Percentiles rank a stretch among this genome's conserved stretches.
phyloP scores from a whole-genome alignment of 2,797 vertebrate species.

The Smutsia temminckii region DNA sequence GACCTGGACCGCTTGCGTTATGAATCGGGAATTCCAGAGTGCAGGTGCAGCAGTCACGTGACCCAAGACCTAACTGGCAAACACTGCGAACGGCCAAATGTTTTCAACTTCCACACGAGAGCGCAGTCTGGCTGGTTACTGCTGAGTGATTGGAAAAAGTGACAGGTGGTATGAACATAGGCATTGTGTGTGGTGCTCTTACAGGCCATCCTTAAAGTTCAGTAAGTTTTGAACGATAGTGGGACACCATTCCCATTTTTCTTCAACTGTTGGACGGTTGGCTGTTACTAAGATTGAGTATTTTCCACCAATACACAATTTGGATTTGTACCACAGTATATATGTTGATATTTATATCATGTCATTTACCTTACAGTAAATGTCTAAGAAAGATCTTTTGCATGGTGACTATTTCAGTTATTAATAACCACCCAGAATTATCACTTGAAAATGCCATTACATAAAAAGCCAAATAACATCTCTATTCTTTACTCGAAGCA shows the following conservation, averaged over 20 bases:
- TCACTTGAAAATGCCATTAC: not conserved
- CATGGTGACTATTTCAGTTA: not conserved
- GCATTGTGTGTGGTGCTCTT: accelerated
- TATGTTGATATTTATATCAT: not conserved
- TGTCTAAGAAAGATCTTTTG: not conserved
- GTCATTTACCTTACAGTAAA: not conserved
- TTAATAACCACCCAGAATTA: conserved; percentile 17
- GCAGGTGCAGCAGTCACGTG: not conserved
- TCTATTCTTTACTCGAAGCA: not conserved
- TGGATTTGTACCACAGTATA: not conserved
- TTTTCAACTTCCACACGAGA: not conserved
- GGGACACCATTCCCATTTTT: not conserved
- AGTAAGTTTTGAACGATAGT: not conserved
- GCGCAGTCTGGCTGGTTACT: not conserved
- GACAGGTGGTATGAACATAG: not conserved
- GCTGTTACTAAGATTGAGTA: not conserved
- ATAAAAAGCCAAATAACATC: not conserved
- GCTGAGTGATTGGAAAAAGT: not conserved
- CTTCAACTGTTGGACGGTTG: not conserved
- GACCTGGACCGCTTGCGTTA: not conserved
- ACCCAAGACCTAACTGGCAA: not conserved
- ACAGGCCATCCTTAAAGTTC: not conserved
- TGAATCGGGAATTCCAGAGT: not conserved
- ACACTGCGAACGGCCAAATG: not conserved
- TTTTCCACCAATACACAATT: not conserved